Evolutionary conservation across 2,113 vertebrate species (phyloP).

Genomic region (Ammodytes dubius): DNA sequence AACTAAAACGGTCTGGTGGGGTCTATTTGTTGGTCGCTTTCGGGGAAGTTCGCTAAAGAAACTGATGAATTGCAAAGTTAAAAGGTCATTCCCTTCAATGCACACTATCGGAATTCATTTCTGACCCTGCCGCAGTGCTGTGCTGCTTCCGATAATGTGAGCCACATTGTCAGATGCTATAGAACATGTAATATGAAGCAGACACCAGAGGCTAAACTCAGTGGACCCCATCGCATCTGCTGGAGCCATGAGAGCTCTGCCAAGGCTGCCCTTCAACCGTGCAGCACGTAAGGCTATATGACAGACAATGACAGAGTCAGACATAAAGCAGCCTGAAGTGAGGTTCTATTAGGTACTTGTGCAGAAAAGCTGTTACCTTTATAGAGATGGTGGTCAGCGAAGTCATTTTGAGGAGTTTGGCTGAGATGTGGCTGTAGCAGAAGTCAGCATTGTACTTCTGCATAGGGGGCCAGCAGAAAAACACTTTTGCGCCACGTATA

Average conservation of each 20-base stretch:
- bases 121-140: constrained; percentile 53
- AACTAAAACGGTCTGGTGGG: constrained; percentile 13
- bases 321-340: neutral
- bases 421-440: no score
- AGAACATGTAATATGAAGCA: constrained; percentile 73
- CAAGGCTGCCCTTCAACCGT: constrained; percentile 29
- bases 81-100: constrained; percentile 75
- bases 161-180: constrained; percentile 76
- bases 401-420: no score
- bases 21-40: constrained; percentile 37
- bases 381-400: no score
- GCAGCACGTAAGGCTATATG: neutral
- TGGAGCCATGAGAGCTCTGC: constrained; percentile 28
- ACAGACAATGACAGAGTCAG: constrained; percentile 14
- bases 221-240: constrained; percentile 65
- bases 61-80: constrained; percentile 74
- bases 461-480: no score
- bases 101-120: constrained; percentile 78
- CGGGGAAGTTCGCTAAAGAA: constrained; percentile 25
- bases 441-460: no score
- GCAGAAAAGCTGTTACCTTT: no score
- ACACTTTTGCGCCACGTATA: no score
- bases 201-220: constrained; percentile 67
- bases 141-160: constrained; percentile 74
- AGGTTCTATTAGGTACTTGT: no score